Evolutionary conservation across 2,113 vertebrate species (phyloP).

Genomic region (Microcebus murinus): DNA sequence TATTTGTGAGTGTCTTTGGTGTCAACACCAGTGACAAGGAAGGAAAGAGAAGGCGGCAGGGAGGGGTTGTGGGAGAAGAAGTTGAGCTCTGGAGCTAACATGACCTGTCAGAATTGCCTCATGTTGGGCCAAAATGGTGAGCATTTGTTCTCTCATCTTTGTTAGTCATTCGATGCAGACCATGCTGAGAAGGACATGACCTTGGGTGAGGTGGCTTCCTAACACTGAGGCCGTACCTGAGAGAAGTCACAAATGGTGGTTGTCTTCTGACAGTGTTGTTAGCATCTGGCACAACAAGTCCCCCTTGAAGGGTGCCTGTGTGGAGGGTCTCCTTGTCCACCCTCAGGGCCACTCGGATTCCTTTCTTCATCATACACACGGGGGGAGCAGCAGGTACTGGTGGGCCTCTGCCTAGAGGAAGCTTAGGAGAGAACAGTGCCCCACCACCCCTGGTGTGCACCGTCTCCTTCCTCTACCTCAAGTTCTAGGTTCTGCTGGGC

Average conservation of each 20-base stretch:
- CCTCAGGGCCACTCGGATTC: background rate
- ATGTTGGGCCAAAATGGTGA: background rate
- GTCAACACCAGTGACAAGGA: background rate
- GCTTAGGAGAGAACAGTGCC: background rate
- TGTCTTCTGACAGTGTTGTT: background rate
- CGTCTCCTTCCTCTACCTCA: accelerated
- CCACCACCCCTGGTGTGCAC: too few species aligned
- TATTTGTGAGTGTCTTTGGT: background rate
- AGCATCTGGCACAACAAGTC: background rate
- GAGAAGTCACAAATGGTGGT: background rate
- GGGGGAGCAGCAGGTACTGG: background rate
- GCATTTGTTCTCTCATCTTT: background rate
- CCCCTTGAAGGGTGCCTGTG: background rate
- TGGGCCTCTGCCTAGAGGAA: background rate
- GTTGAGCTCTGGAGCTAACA: background rate
- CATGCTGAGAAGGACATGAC: background rate
- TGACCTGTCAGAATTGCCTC: background rate
- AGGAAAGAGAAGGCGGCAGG: background rate
- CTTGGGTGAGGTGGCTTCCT: background rate
- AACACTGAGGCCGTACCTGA: background rate
- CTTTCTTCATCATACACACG: background rate
- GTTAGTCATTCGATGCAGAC: background rate
- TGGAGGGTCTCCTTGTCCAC: background rate
- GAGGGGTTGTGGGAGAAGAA: accelerated
- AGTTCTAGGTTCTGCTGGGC: background rate